phyloP scores from a whole-genome alignment of 2,113 vertebrate species.

The Poeciliopsis retropinna region DNA sequence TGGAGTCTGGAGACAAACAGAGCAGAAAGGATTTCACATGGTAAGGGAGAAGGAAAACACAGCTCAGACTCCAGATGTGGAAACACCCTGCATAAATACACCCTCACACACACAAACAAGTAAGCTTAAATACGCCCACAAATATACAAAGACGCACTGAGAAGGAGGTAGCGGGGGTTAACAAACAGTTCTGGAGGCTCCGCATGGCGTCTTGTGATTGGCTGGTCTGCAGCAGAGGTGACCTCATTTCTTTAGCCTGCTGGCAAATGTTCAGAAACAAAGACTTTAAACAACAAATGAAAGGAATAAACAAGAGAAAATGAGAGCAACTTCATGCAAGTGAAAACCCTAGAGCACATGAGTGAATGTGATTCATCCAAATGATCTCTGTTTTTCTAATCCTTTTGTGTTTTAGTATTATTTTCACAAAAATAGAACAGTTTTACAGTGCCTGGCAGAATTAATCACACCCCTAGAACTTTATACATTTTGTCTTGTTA shows the following conservation, averaged over 20 bases:
- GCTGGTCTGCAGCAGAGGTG: slow-evolving; percentile 43
- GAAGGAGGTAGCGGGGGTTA: slow-evolving; percentile 59
- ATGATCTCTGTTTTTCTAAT: background rate
- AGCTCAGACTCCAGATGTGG: slow-evolving; percentile 77
- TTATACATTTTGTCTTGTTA: background rate
- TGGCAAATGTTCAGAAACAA: slow-evolving; percentile 26
- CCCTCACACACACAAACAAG: slow-evolving; percentile 18
- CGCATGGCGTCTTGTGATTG: slow-evolving; percentile 74
- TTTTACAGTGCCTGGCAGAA: too few species aligned
- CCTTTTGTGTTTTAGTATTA: background rate
- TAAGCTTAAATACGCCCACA: background rate
- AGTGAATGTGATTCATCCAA: background rate
- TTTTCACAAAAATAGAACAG: too few species aligned
- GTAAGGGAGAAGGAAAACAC: slow-evolving; percentile 77
- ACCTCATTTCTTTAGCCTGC: slow-evolving; percentile 45
- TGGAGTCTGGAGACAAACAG: slow-evolving; percentile 1
- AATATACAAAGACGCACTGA: slow-evolving; percentile 43
- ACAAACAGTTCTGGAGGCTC: slow-evolving; percentile 55
- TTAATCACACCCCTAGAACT: background rate
- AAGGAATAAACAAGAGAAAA: slow-evolving; percentile 12
- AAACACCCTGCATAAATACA: slow-evolving; percentile 61
- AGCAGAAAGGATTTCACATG: slow-evolving; percentile 50
- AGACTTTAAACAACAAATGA: slow-evolving; percentile 15
- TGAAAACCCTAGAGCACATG: background rate
- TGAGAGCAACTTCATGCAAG: background rate